A percentile compares a stretch with the other conserved stretches of the same genome.
Conservation (phyloP, 2,888 invertebrate genomes). For the Rhaphigaster nebulosa region DNA sequence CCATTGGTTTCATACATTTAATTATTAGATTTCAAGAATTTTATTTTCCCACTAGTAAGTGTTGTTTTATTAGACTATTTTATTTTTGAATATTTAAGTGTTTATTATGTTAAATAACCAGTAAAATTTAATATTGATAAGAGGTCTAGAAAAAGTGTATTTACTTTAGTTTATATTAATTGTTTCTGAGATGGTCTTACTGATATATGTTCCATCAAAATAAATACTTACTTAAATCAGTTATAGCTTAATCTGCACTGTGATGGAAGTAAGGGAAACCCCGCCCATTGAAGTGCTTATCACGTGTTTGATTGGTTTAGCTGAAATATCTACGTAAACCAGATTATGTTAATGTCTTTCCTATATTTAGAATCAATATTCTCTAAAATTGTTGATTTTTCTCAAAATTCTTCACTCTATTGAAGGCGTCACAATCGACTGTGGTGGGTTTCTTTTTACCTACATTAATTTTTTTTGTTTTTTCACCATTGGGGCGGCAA, state of each 20-base stretch:
- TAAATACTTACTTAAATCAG: neutral
- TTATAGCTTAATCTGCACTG: neutral
- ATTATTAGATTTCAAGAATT: neutral
- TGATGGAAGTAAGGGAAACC: conserved; percentile 25
- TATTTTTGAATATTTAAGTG: neutral
- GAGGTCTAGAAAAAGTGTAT: neutral
- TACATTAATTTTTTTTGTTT: neutral
- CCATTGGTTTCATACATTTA: neutral
- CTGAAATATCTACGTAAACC: neutral
- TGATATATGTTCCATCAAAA: neutral
- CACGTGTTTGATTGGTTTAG: conserved; percentile 40
- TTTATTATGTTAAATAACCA: neutral
- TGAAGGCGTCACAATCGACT: conserved; percentile 6
- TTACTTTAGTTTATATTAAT: neutral
- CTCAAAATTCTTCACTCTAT: neutral
- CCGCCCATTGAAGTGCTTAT: conserved; percentile 31
- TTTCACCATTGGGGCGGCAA: conserved; percentile 19
- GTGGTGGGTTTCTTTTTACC: neutral
- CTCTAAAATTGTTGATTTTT: neutral
- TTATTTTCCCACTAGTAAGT: neutral
- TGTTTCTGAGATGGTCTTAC: neutral
- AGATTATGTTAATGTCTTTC: neutral
- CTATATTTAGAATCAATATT: neutral
- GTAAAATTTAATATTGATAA: neutral
- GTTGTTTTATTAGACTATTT: neutral